Evolutionary conservation across 2,888 invertebrate genomes (phyloP).

Genomic region (Lypha dubia): DNA sequence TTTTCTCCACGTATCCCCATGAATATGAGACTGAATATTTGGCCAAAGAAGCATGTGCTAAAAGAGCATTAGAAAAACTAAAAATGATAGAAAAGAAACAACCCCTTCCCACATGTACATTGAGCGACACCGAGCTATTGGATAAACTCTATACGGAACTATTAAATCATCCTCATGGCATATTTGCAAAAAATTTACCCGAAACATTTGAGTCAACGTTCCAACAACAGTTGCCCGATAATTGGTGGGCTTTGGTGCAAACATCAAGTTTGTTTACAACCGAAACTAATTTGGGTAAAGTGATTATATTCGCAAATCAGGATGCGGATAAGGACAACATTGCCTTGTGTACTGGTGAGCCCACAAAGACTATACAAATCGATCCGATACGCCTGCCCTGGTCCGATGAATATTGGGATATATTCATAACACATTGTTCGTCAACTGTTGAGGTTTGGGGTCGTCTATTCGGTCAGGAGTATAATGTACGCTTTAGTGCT

Average conservation of each 20-base stretch:
- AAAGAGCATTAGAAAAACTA: conserved; percentile 79
- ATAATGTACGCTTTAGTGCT: conserved; percentile 85
- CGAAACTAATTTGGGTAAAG: conserved; percentile 76
- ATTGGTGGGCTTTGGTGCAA: conserved; percentile 87
- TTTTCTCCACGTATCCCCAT: conserved; percentile 81
- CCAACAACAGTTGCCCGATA: conserved; percentile 87
- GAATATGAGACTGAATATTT: conserved; percentile 77
- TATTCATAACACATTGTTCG: conserved; percentile 86
- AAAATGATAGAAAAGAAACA: conserved; percentile 76
- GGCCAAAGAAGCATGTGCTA: conserved; percentile 79
- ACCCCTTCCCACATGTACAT: conserved; percentile 76
- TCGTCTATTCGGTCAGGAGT: conserved; percentile 86
- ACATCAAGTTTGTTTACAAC: conserved; percentile 84
- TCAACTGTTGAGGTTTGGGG: conserved; percentile 88
- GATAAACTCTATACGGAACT: conserved; percentile 79
- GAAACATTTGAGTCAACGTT: conserved; percentile 86
- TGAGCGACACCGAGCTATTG: conserved; percentile 78
- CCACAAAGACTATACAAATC: conserved; percentile 72
- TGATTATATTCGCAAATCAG: conserved; percentile 80
- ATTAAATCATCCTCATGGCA: conserved; percentile 84
- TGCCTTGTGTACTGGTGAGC: conserved; percentile 53
- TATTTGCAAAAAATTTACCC: conserved; percentile 86
- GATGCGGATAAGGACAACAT: conserved; percentile 72
- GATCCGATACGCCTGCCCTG: conserved; percentile 78
- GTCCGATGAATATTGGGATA: conserved; percentile 84